Percentiles rank a stretch among this genome's conserved stretches.
phyloP scores from a whole-genome alignment of 2,113 vertebrate genomes.

The Alouatta palliata region DNA sequence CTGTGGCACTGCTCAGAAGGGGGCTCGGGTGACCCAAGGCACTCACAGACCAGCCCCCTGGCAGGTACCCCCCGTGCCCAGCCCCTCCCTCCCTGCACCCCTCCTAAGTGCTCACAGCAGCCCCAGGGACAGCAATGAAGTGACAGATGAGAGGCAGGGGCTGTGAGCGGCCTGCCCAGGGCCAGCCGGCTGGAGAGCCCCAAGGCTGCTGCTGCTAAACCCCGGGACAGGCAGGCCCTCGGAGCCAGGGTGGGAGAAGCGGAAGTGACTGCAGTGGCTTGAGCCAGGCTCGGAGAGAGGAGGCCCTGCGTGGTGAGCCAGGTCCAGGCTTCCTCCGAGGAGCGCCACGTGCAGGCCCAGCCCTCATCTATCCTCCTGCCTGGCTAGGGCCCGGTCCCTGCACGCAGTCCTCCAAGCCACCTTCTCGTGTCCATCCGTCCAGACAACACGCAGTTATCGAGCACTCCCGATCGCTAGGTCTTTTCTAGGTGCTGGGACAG shows the following conservation, averaged over 20 bases:
- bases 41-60: background rate
- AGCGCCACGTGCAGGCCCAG: rapidly evolving
- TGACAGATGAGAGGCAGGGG: background rate
- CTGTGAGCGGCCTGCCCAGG: background rate
- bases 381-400: background rate
- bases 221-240: background rate
- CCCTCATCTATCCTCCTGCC: background rate
- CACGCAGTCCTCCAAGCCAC: background rate
- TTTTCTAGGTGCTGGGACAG: rapidly evolving
- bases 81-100: background rate
- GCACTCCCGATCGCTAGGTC: background rate
- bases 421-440: background rate
- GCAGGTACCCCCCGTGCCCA: background rate
- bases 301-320: too few relatives aligned
- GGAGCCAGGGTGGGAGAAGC: background rate
- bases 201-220: background rate
- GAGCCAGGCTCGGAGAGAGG: background rate
- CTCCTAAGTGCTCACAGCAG: background rate
- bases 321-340: background rate
- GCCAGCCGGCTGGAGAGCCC: background rate
- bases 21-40: background rate
- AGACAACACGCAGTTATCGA: background rate
- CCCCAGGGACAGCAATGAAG: too few relatives aligned
- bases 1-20: background rate
- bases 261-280: background rate